Conservation (phyloP, 2,888 invertebrate genomes). For the Acrocyrtus sp. region DNA sequence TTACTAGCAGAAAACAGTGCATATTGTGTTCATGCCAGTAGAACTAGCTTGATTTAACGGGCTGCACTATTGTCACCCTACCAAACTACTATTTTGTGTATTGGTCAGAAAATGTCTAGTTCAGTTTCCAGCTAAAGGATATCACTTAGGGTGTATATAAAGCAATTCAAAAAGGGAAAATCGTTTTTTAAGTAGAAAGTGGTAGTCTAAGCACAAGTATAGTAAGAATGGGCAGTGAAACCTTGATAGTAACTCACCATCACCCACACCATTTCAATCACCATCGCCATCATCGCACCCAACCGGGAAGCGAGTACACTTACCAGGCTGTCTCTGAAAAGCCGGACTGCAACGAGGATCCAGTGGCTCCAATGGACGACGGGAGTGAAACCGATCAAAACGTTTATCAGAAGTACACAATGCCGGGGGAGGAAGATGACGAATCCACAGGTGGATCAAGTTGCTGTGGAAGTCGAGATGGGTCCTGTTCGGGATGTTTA, state of each 20-base stretch:
- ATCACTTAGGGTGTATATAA: no score
- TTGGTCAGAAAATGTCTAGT: neutral
- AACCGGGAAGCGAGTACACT: constrained; percentile 18
- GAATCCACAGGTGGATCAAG: constrained; percentile 3
- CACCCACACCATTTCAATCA: no score
- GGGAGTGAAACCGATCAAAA: neutral
- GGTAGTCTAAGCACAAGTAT: neutral
- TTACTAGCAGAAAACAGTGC: neutral
- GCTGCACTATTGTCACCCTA: neutral
- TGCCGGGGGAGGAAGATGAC: constrained; percentile 19
- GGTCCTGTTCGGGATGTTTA: constrained; percentile 27
- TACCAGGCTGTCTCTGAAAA: constrained; percentile 18
- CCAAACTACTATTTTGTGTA: neutral
- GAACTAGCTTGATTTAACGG: neutral
- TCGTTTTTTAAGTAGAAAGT: neutral
- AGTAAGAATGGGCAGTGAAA: constrained; percentile 40
- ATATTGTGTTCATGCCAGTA: neutral
- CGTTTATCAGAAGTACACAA: constrained; percentile 32
- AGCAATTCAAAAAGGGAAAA: no score
- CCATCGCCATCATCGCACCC: constrained; percentile 8
- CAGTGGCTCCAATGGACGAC: constrained; percentile 15
- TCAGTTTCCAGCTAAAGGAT: neutral
- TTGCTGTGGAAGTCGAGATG: constrained; percentile 27
- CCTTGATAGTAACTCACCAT: constrained; percentile 18
- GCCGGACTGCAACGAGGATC: constrained; percentile 19